phyloP scores from a whole-genome alignment of 2,888 invertebrate genomes.

The Tipula confusa region DNA sequence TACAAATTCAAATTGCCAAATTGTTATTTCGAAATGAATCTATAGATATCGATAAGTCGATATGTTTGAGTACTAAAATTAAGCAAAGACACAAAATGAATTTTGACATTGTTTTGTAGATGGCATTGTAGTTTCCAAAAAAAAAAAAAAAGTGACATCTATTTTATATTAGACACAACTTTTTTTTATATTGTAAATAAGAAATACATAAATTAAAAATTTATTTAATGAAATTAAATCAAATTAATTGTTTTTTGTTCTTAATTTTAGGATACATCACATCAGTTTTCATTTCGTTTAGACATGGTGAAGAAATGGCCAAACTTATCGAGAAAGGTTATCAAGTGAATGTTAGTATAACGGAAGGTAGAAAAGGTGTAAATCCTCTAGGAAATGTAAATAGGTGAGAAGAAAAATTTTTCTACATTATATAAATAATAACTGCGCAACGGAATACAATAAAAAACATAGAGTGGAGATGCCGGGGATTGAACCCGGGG shows the following conservation, averaged over 20 bases:
- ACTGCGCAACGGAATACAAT: too few relatives aligned
- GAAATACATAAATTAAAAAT: background rate
- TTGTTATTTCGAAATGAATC: background rate
- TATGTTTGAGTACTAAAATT: background rate
- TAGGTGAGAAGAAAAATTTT: constrained; percentile 53
- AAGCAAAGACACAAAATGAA: background rate
- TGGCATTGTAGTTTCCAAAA: background rate
- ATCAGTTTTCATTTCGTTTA: constrained; percentile 74
- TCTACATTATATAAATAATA: background rate
- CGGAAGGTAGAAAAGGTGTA: constrained; percentile 58
- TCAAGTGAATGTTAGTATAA: constrained; percentile 64
- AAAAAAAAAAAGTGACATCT: too few relatives aligned
- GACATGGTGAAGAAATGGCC: constrained; percentile 71
- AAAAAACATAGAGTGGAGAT: constrained; percentile 34
- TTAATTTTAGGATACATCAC: constrained; percentile 66
- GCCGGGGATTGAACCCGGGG: constrained; percentile 43
- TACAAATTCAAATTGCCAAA: too few relatives aligned
- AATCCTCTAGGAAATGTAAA: constrained; percentile 66
- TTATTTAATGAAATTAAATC: background rate
- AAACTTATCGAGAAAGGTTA: constrained; percentile 64
- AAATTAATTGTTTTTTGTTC: too few relatives aligned
- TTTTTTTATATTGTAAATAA: background rate
- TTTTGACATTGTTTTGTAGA: background rate
- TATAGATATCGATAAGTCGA: background rate
- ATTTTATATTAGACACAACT: background rate